These are phyloP conservation scores for human DNA, from an alignment of 2,113 vertebrate genomes.

Conservation along the genomic window GRCh38 chr2:216665501-216666000, in stretches of 20 bases:
- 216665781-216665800: not conserved
- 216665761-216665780: rapidly evolving
- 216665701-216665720: not conserved
- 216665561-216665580: not conserved
- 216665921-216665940: not conserved
- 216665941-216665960: not conserved
- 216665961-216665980: not conserved
- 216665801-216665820: rapidly evolving
- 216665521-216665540: not conserved
- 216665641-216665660: not conserved
- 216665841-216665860: rapidly evolving
- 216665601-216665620: not conserved
- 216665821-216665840: not conserved
- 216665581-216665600: not conserved
- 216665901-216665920: not conserved
- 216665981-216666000: not conserved
- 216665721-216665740: not conserved
- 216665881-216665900: rapidly evolving
- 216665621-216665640: not conserved
- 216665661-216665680: not conserved
- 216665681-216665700: not conserved
- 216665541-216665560: not conserved
- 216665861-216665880: not conserved
- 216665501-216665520: not conserved
- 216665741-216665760: not conserved